Evolutionary conservation across 2,888 invertebrate genomes (phyloP), one percentile per base, ranked within the genome.

Genomic region (Ctenicera cuprea): DNA sequence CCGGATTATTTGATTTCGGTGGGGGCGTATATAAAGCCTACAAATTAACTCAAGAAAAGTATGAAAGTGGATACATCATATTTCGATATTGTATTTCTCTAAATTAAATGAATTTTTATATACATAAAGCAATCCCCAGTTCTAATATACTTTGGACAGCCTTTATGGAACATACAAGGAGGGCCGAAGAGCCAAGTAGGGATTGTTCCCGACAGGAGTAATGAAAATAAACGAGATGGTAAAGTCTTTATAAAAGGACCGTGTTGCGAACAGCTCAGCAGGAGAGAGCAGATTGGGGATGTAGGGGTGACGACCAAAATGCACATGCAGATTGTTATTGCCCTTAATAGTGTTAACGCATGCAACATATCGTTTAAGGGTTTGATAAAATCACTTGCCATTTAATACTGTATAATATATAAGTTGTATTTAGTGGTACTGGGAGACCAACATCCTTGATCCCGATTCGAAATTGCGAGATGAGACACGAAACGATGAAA

Each of bases 211-310:
- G 75, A 72, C 75, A 71, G 65, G 59, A 64, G 68, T 75, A 75
- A 75, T 75, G 75, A 75, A 75, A 75, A 75, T 75, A 75, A 75
- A 75, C 69, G 75, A 75, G 68, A 71, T 72, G 61, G 75, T 71
- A 68, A 75, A 71, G 72, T 68, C 71, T 72, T 75, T 75, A 72
- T 72, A 72, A 75, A 74, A 74, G 71, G 69, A 66, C 65, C 70
- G 69, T 68, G 73, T 70, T 74, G 65, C 74, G 70, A 70, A 70
- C 70, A 66, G 70, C 74, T 70, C 74, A 70, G 74, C 74, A 37
- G 69, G 74, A 66, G 69, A 59, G 70, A 48, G 38, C 18, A 65
- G 54, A 59, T 22, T 16, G 69, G 64, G 73, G 64, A 33, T 37
- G 63, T 50, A 30, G 57, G 37, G 26, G 71, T 54, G 43, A 20